These are phyloP conservation scores for Heteromurus nitidus DNA, from an alignment of 2,888 invertebrate genomes.

Conservation along the genomic window DNA sequence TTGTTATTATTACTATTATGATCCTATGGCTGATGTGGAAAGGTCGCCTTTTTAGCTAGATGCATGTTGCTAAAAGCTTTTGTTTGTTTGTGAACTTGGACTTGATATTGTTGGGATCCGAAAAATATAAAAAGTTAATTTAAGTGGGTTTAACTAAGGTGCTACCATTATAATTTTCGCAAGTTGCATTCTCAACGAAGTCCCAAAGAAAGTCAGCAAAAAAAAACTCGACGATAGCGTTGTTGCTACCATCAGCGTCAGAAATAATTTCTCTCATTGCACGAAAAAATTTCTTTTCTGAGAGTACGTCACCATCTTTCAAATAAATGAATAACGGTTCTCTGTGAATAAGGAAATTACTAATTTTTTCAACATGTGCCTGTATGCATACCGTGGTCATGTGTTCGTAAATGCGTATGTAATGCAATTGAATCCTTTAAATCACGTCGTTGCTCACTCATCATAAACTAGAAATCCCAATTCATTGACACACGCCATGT, in stretches of 20 bases:
- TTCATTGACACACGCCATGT: constrained; percentile 5
- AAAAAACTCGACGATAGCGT: not conserved
- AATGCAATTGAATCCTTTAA: not conserved
- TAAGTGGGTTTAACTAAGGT: constrained; percentile 17
- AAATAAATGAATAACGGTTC: constrained; percentile 55
- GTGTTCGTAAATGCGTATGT: not conserved
- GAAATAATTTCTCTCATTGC: constrained; percentile 24
- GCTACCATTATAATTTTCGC: not conserved
- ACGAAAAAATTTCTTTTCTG: constrained; percentile 19
- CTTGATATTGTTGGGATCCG: constrained; percentile 39
- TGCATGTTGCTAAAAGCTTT: not conserved
- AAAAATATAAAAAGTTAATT: constrained; percentile 9
- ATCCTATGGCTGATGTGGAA: too few relatives aligned
- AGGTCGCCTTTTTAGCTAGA: too few relatives aligned
- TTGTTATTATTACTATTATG: constrained; percentile 24
- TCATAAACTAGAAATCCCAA: constrained; percentile 12
- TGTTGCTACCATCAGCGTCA: not conserved
- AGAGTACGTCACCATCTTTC: constrained; percentile 1
- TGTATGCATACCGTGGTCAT: constrained; percentile 1
- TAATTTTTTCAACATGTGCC: constrained; percentile 19
- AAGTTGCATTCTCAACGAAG: too few relatives aligned
- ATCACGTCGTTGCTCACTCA: not conserved
- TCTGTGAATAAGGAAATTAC: constrained; percentile 61
- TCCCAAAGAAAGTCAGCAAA: not conserved
- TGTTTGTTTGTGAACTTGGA: constrained; percentile 47